Base-by-base conservation (phyloP, 2,888 invertebrate genomes). In the Stegana nigrithorax region DNA sequence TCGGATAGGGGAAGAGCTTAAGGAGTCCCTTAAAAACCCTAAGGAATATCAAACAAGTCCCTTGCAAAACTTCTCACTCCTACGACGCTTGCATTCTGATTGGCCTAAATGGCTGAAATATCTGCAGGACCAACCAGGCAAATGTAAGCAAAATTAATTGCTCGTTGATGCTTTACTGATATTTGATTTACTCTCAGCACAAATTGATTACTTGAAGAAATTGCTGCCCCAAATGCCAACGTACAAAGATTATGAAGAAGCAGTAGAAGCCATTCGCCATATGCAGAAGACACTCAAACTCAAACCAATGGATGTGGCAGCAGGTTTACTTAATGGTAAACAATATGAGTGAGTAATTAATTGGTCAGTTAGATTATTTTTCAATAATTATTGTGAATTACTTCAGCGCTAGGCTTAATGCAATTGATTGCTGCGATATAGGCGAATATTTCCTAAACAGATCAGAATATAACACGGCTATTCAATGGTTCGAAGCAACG, bases 81-180 rank as follows among this genome's bases (percentile, higher is more conserved):
- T 83, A 6, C 72, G 81, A 1, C 70, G 82, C 17, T 72, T 82
- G 72, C 71, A 80, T 42, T 57, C 44, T 39, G 83, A 83, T 64
- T 78, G 74, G 64, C 57, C 70, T 1, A 66, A 67, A 53, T 71
- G 74, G 55, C 62, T 75, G 26, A 4, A 68, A 4, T 67, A 67
- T 36, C 68, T 79, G 44, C 44, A 56, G 1, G 26, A 59, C n/a
- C 64, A 74, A 0, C 27, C 70, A 6, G 77, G 67, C 1, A 39
- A 65, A 59, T 69, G 82, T 81, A 36, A n/a, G 51, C 10, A 14
- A 23, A 14, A 2, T 14, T 21, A 45, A 57, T 17, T 0, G 2
- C 3, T 4, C 5, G 6, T 44, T 27, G 10, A 12, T 10, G n/a
- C 10, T n/a, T 44, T 14, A 14, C 0, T 26, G 14, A 26, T 2